Conservation (phyloP, 53 echinoderm and acorn worm genomes). For the Actinopyga echinites region DNA sequence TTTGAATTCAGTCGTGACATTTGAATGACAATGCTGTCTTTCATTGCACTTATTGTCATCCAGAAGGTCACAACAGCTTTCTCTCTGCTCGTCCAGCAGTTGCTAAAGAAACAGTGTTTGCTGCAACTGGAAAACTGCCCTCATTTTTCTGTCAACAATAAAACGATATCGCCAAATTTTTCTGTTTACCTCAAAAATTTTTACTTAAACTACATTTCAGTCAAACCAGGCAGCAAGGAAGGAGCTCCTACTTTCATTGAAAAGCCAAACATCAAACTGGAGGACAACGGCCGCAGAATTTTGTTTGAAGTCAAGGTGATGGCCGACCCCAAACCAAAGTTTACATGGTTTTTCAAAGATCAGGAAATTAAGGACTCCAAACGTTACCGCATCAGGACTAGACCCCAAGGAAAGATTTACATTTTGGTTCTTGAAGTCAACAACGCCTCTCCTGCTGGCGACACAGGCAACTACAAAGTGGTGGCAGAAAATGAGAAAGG, state of each 20-base stretch:
- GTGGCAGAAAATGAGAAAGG: conserved; percentile 91
- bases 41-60: too few relatives aligned
- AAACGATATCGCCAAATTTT: too few relatives aligned
- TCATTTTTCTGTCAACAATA: too few relatives aligned
- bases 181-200: not conserved
- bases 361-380: conserved; percentile 70
- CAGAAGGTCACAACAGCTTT: too few relatives aligned
- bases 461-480: conserved; percentile 79
- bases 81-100: too few relatives aligned
- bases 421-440: conserved; percentile 76
- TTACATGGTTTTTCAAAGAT: conserved; percentile 82
- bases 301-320: conserved; percentile 92
- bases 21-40: too few relatives aligned
- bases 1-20: too few relatives aligned
- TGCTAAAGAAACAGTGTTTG: too few relatives aligned
- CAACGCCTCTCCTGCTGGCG: conserved; percentile 58
- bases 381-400: conserved; percentile 67
- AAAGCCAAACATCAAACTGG: conserved; percentile 94
- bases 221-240: conserved; percentile 87
- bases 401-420: conserved; percentile 76
- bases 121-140: too few relatives aligned
- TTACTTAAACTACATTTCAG: conserved; percentile 25
- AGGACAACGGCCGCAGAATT: conserved; percentile 78
- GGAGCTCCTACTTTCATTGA: conserved; percentile 97
- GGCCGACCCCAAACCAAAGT: conserved; percentile 82